Evolutionary conservation across 2,888 invertebrate species (phyloP).

Genomic region (Sphaerophoria rueppellii): DNA sequence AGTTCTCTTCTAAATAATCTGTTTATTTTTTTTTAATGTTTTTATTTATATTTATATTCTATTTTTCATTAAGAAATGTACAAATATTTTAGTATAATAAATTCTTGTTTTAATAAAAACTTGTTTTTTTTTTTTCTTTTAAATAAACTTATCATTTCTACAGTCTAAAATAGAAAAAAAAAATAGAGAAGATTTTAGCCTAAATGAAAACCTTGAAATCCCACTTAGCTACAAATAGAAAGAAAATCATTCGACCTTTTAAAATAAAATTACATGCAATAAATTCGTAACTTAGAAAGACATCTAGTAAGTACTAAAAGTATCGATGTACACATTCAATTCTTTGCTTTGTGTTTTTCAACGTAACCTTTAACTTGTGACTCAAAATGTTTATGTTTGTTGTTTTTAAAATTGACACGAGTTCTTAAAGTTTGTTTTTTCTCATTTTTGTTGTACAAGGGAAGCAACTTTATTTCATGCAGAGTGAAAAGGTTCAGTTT

Average conservation of each 20-base stretch:
- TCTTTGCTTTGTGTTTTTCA: neutral
- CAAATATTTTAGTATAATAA: constrained; percentile 53
- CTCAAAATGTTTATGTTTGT: constrained; percentile 28
- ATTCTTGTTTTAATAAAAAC: constrained; percentile 49
- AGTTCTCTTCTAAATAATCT: constrained; percentile 40
- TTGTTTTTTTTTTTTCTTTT: constrained; percentile 16
- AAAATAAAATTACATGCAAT: constrained; percentile 10
- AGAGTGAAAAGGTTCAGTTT: constrained; percentile 1
- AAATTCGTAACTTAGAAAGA: constrained; percentile 53
- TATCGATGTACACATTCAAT: constrained; percentile 44
- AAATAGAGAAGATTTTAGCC: neutral
- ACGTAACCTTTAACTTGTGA: neutral
- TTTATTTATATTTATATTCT: constrained; percentile 41
- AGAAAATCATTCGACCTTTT: neutral
- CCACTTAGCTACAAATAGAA: constrained; percentile 4
- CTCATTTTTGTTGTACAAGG: constrained; percentile 17
- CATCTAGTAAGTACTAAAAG: constrained; percentile 39
- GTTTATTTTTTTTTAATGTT: constrained; percentile 19
- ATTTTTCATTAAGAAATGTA: constrained; percentile 67
- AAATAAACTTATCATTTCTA: constrained; percentile 30
- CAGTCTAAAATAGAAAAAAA: constrained; percentile 46
- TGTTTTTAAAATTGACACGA: constrained; percentile 59
- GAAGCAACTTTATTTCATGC: constrained; percentile 33
- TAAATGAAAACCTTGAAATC: constrained; percentile 7
- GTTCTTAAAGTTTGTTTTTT: constrained; percentile 22